These are phyloP conservation scores for Homarus gammarus DNA, from an alignment of 2,888 invertebrate genomes.

Conservation along the genomic window DNA sequence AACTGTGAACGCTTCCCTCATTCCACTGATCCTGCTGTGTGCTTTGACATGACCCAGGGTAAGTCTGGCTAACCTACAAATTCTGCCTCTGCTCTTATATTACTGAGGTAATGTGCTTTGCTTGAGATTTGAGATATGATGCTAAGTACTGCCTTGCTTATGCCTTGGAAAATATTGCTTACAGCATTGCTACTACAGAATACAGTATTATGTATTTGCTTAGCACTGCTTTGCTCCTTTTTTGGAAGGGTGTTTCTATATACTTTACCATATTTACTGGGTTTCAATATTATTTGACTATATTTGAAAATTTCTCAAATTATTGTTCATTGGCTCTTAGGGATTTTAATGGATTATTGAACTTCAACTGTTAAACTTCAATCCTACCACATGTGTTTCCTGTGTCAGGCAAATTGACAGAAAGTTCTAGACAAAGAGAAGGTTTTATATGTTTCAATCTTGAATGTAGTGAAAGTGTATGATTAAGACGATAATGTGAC, in stretches of 20 bases:
- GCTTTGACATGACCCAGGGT: conserved; percentile 82
- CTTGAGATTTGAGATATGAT: background rate
- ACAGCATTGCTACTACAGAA: conserved; percentile 1
- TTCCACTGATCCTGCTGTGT: conserved; percentile 81
- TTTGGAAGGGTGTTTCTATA: background rate
- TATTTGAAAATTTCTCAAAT: background rate
- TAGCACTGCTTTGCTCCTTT: background rate
- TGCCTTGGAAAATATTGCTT: conserved; percentile 1
- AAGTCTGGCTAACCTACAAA: conserved; percentile 26
- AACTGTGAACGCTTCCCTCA: conserved; percentile 84
- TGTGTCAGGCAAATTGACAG: too few species aligned
- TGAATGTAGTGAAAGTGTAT: too few species aligned
- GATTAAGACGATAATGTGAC: too few species aligned
- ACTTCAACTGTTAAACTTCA: too few species aligned
- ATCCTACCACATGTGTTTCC: too few species aligned
- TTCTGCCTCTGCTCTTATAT: background rate
- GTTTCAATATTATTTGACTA: background rate
- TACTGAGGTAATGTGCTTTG: background rate
- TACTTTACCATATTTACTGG: background rate
- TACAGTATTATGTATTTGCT: conserved; percentile 8
- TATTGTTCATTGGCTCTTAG: background rate
- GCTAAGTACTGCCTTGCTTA: conserved; percentile 30
- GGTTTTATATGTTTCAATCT: too few species aligned
- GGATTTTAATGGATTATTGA: too few species aligned
- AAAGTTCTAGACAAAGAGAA: too few species aligned